Conservation (phyloP, 2,797 vertebrate species). For the Phaenicophaeus curvirostris region DNA sequence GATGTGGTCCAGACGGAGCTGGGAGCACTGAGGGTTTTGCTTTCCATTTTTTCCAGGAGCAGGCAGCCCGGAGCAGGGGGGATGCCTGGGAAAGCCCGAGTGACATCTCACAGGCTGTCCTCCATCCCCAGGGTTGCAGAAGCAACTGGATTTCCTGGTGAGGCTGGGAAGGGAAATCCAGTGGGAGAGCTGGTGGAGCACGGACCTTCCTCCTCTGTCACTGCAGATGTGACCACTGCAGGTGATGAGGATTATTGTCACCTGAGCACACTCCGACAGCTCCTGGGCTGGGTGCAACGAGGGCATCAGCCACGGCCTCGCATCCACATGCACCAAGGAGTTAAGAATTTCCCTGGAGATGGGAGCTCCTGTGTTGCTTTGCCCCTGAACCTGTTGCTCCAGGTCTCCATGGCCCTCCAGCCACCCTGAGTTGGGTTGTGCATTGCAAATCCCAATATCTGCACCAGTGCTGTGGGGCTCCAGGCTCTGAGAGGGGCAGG, state of each 20-base stretch:
- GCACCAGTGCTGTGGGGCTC: not conserved
- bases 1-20: fast-evolving
- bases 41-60: not conserved
- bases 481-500: fast-evolving
- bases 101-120: fast-evolving
- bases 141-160: fast-evolving
- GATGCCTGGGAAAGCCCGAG: not conserved
- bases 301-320: fast-evolving
- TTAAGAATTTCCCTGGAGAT: fast-evolving
- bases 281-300: fast-evolving
- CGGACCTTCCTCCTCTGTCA: not conserved
- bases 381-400: not conserved
- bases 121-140: not conserved
- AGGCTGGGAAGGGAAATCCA: fast-evolving
- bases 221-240: fast-evolving
- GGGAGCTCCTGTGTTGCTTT: fast-evolving
- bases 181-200: not conserved
- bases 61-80: too few species aligned
- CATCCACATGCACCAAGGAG: not conserved
- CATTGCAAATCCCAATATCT: fast-evolving
- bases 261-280: not conserved
- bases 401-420: not conserved
- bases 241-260: fast-evolving
- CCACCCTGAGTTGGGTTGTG: fast-evolving
- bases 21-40: fast-evolving